Conservation (phyloP, 1,140 invertebrate species). For the Drosophila oshimai region DNA sequence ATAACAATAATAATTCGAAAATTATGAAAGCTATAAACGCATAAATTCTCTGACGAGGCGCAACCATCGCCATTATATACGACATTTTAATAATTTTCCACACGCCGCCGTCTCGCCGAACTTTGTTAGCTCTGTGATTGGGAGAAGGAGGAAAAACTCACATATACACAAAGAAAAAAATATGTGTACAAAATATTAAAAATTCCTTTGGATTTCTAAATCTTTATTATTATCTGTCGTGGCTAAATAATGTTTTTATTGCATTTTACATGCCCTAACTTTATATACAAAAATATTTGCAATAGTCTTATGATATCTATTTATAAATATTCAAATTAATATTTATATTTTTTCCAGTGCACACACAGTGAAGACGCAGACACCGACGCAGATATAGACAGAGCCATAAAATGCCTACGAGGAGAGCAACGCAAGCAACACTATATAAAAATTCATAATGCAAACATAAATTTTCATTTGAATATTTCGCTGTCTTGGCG, state of each 20-base stretch:
- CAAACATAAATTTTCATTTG: slow-evolving; percentile 83
- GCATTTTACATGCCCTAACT: too few species aligned
- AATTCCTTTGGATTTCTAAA: too few species aligned
- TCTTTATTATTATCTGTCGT: too few species aligned
- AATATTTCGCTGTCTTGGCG: slow-evolving; percentile 79
- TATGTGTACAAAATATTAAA: neutral
- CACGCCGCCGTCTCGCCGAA: slow-evolving; percentile 60
- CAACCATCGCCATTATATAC: slow-evolving; percentile 73
- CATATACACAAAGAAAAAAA: slow-evolving; percentile 12
- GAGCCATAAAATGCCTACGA: slow-evolving; percentile 76
- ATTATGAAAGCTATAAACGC: slow-evolving; percentile 80
- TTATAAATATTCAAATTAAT: neutral
- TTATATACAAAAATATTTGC: too few species aligned
- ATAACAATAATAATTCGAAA: slow-evolving; percentile 78
- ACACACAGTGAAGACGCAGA: neutral
- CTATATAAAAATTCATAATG: slow-evolving; percentile 83
- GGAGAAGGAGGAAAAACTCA: slow-evolving; percentile 2
- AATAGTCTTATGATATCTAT: too few species aligned
- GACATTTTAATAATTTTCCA: slow-evolving; percentile 81
- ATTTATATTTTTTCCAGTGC: neutral
- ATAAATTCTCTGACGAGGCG: slow-evolving; percentile 66
- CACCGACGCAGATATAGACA: slow-evolving; percentile 42
- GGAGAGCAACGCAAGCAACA: slow-evolving; percentile 49
- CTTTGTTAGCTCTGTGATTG: slow-evolving; percentile 7
- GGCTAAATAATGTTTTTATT: too few species aligned